These are phyloP conservation scores for Micoletzkya japonica DNA, from an alignment of 2,888 invertebrate species.

Conservation along the genomic window DNA sequence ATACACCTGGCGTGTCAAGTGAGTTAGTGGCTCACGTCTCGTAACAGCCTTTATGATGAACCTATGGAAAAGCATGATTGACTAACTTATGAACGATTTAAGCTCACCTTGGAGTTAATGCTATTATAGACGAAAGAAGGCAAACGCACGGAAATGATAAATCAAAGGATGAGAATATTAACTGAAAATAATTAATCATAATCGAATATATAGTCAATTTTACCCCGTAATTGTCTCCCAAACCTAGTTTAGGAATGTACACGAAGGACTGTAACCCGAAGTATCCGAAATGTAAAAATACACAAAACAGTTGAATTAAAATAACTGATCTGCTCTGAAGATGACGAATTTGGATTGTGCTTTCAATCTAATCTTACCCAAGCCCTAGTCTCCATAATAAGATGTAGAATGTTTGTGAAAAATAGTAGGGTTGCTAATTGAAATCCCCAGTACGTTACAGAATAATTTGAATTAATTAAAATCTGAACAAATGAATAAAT, in stretches of 20 bases:
- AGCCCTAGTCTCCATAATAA: slow-evolving; percentile 85
- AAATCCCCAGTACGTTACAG: slow-evolving; percentile 87
- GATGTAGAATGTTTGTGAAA: slow-evolving; percentile 82
- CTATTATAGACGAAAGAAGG: slow-evolving; percentile 35
- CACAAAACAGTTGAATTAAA: slow-evolving; percentile 42
- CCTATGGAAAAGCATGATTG: too few relatives aligned
- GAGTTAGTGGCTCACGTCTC: too few relatives aligned
- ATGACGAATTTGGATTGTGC: background rate
- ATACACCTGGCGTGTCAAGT: too few relatives aligned
- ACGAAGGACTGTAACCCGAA: slow-evolving; percentile 24
- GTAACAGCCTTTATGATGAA: too few relatives aligned
- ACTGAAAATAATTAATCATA: background rate
- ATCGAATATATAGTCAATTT: background rate
- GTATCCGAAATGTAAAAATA: slow-evolving; percentile 41
- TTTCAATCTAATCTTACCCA: slow-evolving; percentile 74
- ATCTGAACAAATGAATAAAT: slow-evolving; percentile 51
- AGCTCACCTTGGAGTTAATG: slow-evolving; percentile 39
- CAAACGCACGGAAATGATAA: slow-evolving; percentile 39
- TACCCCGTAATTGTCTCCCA: background rate
- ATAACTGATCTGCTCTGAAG: slow-evolving; percentile 39
- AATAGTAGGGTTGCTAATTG: slow-evolving; percentile 84
- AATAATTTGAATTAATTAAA: slow-evolving; percentile 68
- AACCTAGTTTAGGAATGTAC: background rate
- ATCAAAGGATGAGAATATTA: slow-evolving; percentile 27
- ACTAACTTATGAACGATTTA: background rate